Conservation (phyloP, 2,113 vertebrate genomes). For the Pimephales promelas region DNA sequence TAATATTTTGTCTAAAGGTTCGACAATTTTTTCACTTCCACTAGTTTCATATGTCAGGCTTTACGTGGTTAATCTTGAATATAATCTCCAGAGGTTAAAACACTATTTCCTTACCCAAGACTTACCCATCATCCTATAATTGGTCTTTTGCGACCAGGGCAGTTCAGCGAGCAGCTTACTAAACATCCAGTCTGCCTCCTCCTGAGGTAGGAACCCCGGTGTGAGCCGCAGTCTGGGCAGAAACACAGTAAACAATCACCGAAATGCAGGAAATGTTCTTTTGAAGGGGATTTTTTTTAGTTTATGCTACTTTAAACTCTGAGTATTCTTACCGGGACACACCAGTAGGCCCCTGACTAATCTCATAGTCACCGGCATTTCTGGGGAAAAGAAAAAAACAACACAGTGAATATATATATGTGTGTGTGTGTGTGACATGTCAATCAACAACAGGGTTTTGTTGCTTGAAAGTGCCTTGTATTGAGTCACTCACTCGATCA, state of each 20-base stretch:
- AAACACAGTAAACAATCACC: slow-evolving; percentile 25
- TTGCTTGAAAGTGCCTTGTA: not conserved
- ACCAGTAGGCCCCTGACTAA: slow-evolving; percentile 84
- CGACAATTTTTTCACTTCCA: no score
- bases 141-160: slow-evolving; percentile 91
- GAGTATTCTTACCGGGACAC: slow-evolving; percentile 79
- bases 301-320: not conserved
- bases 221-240: slow-evolving; percentile 78
- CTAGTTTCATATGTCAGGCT: not conserved
- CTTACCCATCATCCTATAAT: slow-evolving; percentile 77
- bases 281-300: not conserved
- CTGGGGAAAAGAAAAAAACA: slow-evolving; percentile 67
- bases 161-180: slow-evolving; percentile 84
- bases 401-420: not conserved
- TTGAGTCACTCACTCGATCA: slow-evolving; percentile 87
- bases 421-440: no score
- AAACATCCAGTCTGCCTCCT: slow-evolving; percentile 89
- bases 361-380: slow-evolving; percentile 83
- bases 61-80: not conserved
- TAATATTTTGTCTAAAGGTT: no score
- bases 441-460: not conserved
- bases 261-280: not conserved
- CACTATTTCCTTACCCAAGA: not conserved
- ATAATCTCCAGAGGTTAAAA: not conserved
- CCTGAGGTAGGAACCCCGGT: slow-evolving; percentile 81